Conservation (phyloP, 1,140 invertebrate genomes). For the Heterodera schachtii region DNA sequence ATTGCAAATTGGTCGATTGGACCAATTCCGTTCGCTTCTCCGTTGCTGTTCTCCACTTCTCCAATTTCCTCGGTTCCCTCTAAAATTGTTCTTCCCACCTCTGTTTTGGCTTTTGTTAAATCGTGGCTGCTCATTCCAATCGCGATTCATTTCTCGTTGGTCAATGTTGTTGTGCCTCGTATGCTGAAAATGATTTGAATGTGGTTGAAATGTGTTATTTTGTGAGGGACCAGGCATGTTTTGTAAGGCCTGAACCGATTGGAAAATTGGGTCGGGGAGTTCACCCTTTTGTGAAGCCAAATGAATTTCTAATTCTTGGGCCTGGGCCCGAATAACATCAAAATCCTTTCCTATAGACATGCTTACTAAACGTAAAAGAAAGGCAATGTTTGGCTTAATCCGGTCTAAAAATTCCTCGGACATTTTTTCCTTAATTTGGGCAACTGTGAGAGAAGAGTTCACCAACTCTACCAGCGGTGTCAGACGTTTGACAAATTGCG, state of each 20-base stretch:
- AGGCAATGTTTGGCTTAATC: not conserved
- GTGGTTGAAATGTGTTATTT: not conserved
- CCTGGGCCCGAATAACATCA: not conserved
- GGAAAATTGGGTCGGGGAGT: not conserved
- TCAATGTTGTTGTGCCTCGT: no score
- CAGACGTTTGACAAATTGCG: not conserved
- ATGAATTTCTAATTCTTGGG: not conserved
- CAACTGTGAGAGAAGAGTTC: not conserved
- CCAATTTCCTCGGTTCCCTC: not conserved
- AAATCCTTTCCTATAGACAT: slow-evolving; percentile 4
- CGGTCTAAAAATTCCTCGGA: slow-evolving; percentile 10
- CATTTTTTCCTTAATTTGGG: not conserved
- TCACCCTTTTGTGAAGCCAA: not conserved
- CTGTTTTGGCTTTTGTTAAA: no score
- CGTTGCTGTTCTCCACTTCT: not conserved
- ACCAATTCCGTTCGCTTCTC: not conserved
- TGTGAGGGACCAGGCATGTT: not conserved
- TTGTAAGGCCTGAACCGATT: not conserved
- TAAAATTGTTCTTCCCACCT: not conserved
- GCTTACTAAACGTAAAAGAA: not conserved
- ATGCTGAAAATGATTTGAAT: not conserved
- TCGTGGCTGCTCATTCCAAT: no score
- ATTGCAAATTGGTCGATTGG: not conserved
- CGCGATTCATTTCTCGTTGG: not conserved
- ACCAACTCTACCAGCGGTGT: not conserved